These are phyloP conservation scores for Emydoidea blandingii DNA, from an alignment of 2,797 vertebrate species.

Conservation along the genomic window DNA sequence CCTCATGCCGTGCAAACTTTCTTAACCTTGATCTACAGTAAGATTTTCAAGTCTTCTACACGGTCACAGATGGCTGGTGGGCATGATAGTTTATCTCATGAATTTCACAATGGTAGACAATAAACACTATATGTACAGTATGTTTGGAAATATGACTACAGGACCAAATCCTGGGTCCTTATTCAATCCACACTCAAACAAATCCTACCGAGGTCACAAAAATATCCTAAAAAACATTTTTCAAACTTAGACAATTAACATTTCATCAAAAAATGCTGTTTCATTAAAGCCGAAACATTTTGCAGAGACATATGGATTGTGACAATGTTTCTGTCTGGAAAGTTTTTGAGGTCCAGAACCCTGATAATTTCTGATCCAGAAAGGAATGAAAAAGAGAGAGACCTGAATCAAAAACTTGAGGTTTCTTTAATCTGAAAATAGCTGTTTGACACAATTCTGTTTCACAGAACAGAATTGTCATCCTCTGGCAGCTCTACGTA, in stretches of 20 bases:
- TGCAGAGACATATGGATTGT: not conserved
- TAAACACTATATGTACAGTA: not conserved
- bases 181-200: not conserved
- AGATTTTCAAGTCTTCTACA: not conserved
- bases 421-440: not conserved
- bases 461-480: not conserved
- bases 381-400: not conserved
- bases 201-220: not conserved
- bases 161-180: not conserved
- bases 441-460: not conserved
- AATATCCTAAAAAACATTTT: not conserved
- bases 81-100: not conserved
- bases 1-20: not conserved
- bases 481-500: not conserved
- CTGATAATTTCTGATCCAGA: not conserved
- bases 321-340: not conserved
- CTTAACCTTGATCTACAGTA: not conserved
- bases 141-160: not conserved
- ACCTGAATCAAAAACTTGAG: not conserved
- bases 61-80: not conserved
- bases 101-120: not conserved
- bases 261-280: not conserved
- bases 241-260: not conserved
- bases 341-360: not conserved
- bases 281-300: not conserved